Percentiles rank a stretch among this genome's conserved stretches.
Evolutionary conservation across 2,797 vertebrate species (phyloP).

Genomic region (Phrynocephalus forsythii): DNA sequence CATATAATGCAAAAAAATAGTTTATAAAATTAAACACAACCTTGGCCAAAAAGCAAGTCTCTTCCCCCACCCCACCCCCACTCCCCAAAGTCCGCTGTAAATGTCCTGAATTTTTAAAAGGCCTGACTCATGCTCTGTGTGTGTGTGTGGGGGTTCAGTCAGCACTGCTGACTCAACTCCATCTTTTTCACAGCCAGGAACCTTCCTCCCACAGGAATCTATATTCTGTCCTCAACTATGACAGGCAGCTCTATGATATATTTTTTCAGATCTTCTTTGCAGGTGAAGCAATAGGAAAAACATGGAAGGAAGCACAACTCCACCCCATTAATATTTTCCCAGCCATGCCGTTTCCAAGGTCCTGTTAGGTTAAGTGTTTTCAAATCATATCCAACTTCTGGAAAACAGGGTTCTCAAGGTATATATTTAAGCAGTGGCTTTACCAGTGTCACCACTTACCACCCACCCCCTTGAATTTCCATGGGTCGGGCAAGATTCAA

Average conservation of each 20-base stretch:
- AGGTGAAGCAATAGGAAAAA: neutral
- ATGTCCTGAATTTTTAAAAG: slow-evolving; percentile 6
- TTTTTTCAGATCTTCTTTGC: neutral
- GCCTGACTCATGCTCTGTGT: neutral
- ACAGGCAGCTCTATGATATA: neutral
- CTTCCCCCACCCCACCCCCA: neutral
- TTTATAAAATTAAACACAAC: neutral
- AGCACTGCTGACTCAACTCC: slow-evolving; percentile 19
- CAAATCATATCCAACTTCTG: neutral
- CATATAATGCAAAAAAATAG: neutral
- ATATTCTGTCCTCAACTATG: neutral
- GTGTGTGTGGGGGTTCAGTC: neutral
- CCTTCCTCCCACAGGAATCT: neutral
- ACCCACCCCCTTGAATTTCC: too few relatives aligned
- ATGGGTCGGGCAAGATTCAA: neutral
- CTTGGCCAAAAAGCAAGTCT: neutral
- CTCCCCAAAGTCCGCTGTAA: neutral
- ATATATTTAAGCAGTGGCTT: too few relatives aligned
- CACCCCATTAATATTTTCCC: neutral
- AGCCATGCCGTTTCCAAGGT: neutral
- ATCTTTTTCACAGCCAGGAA: slow-evolving; percentile 28
- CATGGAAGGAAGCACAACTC: neutral
- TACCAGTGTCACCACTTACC: too few relatives aligned
- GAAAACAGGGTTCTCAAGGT: too few relatives aligned
- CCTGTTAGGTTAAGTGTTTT: neutral